phyloP scores from a whole-genome alignment of 1,140 invertebrate species.

The Caerostris darwini region DNA sequence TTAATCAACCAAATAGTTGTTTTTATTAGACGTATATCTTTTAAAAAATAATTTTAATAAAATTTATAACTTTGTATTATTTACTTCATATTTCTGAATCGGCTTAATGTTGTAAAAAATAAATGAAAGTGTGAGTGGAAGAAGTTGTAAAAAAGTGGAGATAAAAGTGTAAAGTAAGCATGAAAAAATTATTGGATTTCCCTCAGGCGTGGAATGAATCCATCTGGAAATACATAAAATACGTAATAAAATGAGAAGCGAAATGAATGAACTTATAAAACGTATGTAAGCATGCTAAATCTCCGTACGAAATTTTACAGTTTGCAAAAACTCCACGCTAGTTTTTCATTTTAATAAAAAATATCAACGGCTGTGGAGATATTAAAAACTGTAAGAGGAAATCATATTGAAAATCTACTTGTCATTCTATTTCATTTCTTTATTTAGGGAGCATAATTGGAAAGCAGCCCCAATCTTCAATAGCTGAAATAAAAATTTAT shows the following conservation, averaged over 20 bases:
- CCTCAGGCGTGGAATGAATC: constrained; percentile 12
- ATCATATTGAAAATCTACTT: background rate
- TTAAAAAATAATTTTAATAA: too few species aligned
- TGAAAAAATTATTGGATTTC: background rate
- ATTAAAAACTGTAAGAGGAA: constrained; percentile 10
- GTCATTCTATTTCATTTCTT: background rate
- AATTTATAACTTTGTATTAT: too few species aligned
- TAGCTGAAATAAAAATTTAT: too few species aligned
- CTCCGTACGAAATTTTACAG: background rate
- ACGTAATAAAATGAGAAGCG: constrained; percentile 33
- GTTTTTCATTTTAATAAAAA: background rate
- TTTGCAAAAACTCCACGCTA: background rate
- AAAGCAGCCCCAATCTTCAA: too few species aligned
- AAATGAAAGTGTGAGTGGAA: constrained; percentile 22
- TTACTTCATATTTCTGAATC: background rate
- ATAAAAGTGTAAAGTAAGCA: background rate
- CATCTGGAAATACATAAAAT: constrained; percentile 24
- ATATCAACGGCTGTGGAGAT: background rate
- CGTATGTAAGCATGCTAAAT: constrained; percentile 35
- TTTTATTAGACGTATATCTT: too few species aligned
- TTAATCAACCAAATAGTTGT: too few species aligned
- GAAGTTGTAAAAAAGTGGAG: background rate
- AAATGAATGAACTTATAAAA: constrained; percentile 50
- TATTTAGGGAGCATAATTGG: too few species aligned
- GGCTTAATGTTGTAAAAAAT: background rate